Percentiles rank a stretch among this genome's conserved stretches.
These are phyloP conservation scores for Rhamnusium bicolor DNA, from an alignment of 2,888 invertebrate genomes.

Conservation along the genomic window DNA sequence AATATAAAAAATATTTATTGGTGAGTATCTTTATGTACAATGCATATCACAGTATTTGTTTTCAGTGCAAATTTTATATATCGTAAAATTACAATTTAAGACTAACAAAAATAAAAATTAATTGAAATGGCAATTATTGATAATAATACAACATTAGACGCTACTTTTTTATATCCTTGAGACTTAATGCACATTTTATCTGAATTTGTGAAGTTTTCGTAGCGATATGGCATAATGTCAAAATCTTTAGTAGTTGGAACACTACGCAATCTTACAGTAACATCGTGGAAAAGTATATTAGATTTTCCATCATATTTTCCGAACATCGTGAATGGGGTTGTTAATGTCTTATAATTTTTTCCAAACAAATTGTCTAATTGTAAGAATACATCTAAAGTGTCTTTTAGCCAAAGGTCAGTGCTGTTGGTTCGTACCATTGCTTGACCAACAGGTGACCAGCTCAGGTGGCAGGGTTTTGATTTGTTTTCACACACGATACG, in stretches of 20 bases:
- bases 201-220: constrained; percentile 51
- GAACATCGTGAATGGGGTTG: constrained; percentile 80
- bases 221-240: constrained; percentile 62
- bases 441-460: constrained; percentile 81
- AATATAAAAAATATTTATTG: constrained; percentile 19
- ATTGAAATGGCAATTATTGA: constrained; percentile 1
- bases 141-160: constrained; percentile 14
- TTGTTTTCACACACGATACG: constrained; percentile 75
- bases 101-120: constrained; percentile 29
- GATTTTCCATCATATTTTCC: constrained; percentile 78
- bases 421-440: constrained; percentile 77
- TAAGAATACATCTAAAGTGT: constrained; percentile 80
- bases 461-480: constrained; percentile 74
- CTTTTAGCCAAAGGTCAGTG: constrained; percentile 75
- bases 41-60: constrained; percentile 31
- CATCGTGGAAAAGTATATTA: constrained; percentile 80
- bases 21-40: constrained; percentile 17
- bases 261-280: constrained; percentile 68
- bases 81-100: not conserved
- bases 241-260: constrained; percentile 62
- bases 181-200: constrained; percentile 50
- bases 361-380: constrained; percentile 83
- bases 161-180: constrained; percentile 9
- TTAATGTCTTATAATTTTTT: constrained; percentile 73
- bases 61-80: constrained; percentile 35